Base-by-base conservation (phyloP, 2,113 vertebrate species). In the Butorides virescens region DNA sequence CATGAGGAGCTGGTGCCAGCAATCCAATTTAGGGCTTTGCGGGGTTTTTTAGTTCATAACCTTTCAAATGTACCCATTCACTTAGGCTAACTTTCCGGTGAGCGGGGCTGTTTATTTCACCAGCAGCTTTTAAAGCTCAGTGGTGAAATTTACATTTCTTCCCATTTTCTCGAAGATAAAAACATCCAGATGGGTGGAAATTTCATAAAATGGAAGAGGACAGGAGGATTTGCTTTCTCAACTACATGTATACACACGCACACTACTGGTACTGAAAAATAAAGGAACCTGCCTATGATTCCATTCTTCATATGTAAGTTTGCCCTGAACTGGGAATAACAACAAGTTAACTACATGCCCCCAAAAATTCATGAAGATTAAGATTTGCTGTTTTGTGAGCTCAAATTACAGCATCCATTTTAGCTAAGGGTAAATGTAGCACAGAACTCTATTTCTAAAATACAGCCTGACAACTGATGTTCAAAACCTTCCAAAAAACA, bases 1-100 rank as follows among this genome's bases (percentile, higher is more conserved):
- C 82, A 70, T 8, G 44, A 95, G 82, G 71, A 88, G 49, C 46
- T 86, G 78, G 92, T 90, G 88, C 90, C 90, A 96, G 94, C 88
- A 95, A 90, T 79, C 85, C 90, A 92, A 65, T 93, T 92, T 56
- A 81, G 52, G 53, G 14, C 71, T 56, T 67, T 13, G 29, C 7
- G 58, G 68, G 58, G 68, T 72, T 55, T 47, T 71, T 73, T 67
- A 52, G 47, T 85, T 90, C 66, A 36, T 79, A 90, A 90, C 62
- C 61, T 93, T 78, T 79, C 0, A 0, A 68, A 90, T 27, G 27
- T 34, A 78, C 16, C 46, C 72, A 32, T 65, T 70, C 71, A 80
- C 58, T 44, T 61, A 52, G 49, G 55, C 46, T 29, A 63, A 47
- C 59, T 70, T 76, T 59, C 53, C 5, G 10, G 55, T 70, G 72